phyloP scores from a whole-genome alignment of 53 echinoderm and acorn worm genomes.

The Luidia sarsii region DNA sequence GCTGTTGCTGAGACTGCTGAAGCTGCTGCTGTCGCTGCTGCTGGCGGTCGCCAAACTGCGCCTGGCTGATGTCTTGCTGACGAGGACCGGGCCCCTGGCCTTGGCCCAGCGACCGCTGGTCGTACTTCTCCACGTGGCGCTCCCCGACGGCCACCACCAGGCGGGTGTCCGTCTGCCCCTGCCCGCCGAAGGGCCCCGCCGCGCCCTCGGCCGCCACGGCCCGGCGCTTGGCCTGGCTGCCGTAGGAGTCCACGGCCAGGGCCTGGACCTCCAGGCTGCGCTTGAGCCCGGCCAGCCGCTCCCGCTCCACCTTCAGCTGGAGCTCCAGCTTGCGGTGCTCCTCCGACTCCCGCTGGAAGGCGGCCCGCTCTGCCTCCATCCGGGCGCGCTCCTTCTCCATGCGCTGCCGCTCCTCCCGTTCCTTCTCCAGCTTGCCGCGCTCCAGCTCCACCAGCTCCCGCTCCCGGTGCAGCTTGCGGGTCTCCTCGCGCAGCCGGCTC shows the following conservation, averaged over 20 bases:
- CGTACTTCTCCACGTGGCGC: conserved; percentile 58
- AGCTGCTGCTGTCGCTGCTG: too few species aligned
- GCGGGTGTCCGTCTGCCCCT: conserved; percentile 26
- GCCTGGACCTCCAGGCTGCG: conserved; percentile 71
- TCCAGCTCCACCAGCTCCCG: conserved; percentile 84
- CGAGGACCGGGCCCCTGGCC: conserved; percentile 1
- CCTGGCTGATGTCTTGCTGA: conserved; percentile 15
- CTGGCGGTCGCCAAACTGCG: neutral
- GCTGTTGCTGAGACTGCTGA: conserved; percentile 1
- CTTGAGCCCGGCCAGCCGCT: conserved; percentile 79
- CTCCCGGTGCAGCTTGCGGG: conserved; percentile 72
- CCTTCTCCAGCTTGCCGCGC: conserved; percentile 77
- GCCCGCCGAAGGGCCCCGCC: conserved; percentile 6
- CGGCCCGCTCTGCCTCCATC: conserved; percentile 86
- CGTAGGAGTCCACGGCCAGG: conserved; percentile 8
- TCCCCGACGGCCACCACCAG: conserved; percentile 53
- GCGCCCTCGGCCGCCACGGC: conserved; percentile 36
- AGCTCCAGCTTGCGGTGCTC: conserved; percentile 78
- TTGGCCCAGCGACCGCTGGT: conserved; percentile 10
- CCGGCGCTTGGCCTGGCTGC: conserved; percentile 23
- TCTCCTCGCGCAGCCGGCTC: conserved; percentile 81
- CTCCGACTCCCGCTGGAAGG: conserved; percentile 76
- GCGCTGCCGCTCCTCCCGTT: conserved; percentile 78
- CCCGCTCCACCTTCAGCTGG: conserved; percentile 90
- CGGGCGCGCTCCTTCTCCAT: conserved; percentile 83